Percentiles rank a stretch among this genome's conserved stretches.
Conservation (phyloP, 1,140 invertebrate genomes). For the Tyrophagus putrescentiae region DNA sequence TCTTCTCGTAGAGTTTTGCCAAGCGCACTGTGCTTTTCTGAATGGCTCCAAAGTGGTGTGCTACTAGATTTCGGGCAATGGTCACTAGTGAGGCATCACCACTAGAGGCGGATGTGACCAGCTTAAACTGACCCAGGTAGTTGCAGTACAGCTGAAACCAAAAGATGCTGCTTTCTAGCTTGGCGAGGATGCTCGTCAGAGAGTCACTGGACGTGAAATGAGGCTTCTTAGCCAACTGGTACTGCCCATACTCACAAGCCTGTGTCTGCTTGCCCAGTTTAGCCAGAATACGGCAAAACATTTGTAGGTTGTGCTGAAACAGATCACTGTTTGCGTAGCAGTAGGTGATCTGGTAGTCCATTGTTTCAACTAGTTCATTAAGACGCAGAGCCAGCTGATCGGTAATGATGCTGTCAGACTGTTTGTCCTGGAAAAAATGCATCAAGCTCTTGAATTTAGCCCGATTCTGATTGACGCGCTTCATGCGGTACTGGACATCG, state of each 20-base stretch:
- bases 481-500: background rate
- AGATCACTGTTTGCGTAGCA: background rate
- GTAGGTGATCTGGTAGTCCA: conserved; percentile 1
- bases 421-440: conserved; percentile 3
- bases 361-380: background rate
- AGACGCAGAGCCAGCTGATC: background rate
- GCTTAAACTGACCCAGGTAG: background rate
- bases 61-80: background rate
- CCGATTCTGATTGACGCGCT: background rate
- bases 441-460: background rate
- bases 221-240: conserved; percentile 1
- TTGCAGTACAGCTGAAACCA: conserved; percentile 9
- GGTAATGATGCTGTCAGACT: background rate
- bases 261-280: background rate
- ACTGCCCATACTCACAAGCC: background rate
- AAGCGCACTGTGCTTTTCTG: background rate
- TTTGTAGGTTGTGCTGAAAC: background rate
- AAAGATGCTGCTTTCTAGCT: conserved; percentile 3
- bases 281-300: background rate
- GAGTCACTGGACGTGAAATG: background rate
- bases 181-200: background rate
- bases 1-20: background rate
- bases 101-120: background rate
- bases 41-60: background rate
- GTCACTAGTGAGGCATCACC: background rate